phyloP scores from a whole-genome alignment of 2,797 vertebrate species.

The Parauchenoglanis punctatus region DNA sequence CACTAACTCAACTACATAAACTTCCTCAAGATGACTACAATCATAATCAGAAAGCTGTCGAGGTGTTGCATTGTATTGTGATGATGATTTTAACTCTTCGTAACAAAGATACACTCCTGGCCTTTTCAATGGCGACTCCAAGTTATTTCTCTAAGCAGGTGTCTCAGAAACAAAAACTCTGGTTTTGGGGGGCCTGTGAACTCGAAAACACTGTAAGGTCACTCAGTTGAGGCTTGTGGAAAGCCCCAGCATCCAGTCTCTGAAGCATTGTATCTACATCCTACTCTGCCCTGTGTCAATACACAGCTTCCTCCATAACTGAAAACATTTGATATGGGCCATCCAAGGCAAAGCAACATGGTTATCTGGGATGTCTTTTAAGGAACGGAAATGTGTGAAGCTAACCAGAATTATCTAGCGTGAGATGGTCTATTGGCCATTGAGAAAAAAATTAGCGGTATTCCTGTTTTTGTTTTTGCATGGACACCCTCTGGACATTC shows the following conservation, averaged over 20 bases:
- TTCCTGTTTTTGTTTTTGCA: conserved; percentile 25
- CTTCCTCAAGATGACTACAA: neutral
- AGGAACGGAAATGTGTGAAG: conserved; percentile 36
- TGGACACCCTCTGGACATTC: conserved; percentile 20
- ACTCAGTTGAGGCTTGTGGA: conserved; percentile 36
- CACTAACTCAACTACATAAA: conserved; percentile 6
- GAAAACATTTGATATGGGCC: conserved; percentile 51
- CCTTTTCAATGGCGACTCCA: conserved; percentile 12
- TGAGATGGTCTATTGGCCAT: conserved; percentile 33
- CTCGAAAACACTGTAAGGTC: conserved; percentile 38
- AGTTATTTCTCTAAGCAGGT: conserved; percentile 34
- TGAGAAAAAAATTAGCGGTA: conserved; percentile 27
- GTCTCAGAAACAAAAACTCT: conserved; percentile 21
- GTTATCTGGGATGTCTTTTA: conserved; percentile 42
- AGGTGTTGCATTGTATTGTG: neutral
- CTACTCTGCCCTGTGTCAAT: conserved; percentile 49
- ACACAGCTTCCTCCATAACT: conserved; percentile 49
- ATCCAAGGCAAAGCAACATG: conserved; percentile 44
- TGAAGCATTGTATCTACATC: conserved; percentile 39
- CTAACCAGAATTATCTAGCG: conserved; percentile 44
- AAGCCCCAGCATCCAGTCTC: conserved; percentile 48
- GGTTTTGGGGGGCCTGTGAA: conserved; percentile 21
- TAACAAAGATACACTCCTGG: conserved; percentile 15
- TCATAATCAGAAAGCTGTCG: neutral
- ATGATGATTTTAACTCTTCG: neutral